phyloP scores from a whole-genome alignment of 2,797 vertebrate genomes.

The Halcyon leucocephala region DNA sequence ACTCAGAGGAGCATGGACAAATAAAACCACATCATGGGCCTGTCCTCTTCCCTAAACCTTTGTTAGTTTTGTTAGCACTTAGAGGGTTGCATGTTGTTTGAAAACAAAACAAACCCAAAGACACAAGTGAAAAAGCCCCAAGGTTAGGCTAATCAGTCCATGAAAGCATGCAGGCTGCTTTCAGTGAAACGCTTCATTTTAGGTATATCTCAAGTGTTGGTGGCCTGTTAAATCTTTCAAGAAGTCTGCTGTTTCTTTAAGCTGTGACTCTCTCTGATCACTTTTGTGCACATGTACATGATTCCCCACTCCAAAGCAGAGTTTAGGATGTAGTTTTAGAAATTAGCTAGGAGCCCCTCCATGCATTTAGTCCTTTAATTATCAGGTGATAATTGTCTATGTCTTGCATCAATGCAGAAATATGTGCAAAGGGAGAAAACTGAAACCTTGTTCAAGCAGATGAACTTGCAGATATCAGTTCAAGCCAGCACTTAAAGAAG shows the following conservation, averaged over 20 bases:
- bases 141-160: neutral
- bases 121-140: neutral
- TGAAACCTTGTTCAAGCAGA: neutral
- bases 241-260: neutral
- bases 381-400: neutral
- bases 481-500: neutral
- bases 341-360: neutral
- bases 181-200: neutral
- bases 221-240: neutral
- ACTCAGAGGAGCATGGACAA: constrained; percentile 47
- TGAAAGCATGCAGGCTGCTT: neutral
- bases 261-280: neutral
- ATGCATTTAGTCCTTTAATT: neutral
- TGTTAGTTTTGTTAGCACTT: neutral
- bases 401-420: neutral
- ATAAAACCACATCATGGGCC: constrained; percentile 23
- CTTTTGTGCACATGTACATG: neutral
- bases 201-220: neutral
- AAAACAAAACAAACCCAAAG: neutral
- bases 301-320: neutral
- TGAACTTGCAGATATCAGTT: neutral
- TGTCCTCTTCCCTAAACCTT: neutral
- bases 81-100: neutral
- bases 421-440: neutral
- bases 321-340: neutral